Evolutionary conservation across 37 sponge, comb jelly and placozoan species (phyloP), one percentile per base, ranked within the genome.

Genomic region (Beroe ovata): DNA sequence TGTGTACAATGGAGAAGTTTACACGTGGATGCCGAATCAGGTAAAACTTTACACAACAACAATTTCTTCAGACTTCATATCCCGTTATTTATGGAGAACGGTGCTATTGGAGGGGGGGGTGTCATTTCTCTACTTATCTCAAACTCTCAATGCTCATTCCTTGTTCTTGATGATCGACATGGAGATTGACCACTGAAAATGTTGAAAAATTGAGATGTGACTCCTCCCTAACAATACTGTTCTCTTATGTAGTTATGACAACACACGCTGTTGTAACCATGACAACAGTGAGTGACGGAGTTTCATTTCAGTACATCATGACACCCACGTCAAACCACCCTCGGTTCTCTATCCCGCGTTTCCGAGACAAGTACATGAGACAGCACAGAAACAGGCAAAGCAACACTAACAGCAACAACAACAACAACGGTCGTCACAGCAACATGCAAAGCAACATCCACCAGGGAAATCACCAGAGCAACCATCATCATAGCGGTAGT

Each of bases 311-410:
- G 84, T 42, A 32, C 42, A 77, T 77, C 21, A n/a, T 77, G 47
- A 54, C 84, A 22, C 84, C 84, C 16, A 4, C 84, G 33, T 21
- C 84, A n/a, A 77, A 77, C 84, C 84, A 77, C 38, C 84, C 84
- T 54, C 84, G 84, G 0, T 77, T 40, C 28, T 38, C 84, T 0
- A 77, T 77, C 38, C 84, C 84, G 25, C 84, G 84, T 19, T 77
- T 77, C 38, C 84, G 84, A 23, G 84, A 77, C 84, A 39, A 77
- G 84, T 77, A 36, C 84, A 39, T 77, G 54, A 39, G 84, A 23
- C 84, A 77, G 54, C 84, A 39, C 26, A 42, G 84, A 1, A 77
- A 77, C 26, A 19, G 84, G 47, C 19, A 66, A 18, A 30, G 30
- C 69, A 66, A 66, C 69, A 66, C 8, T 30, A 66, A 66, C 69